These are phyloP conservation scores for Phortica okadai DNA, from an alignment of 2,888 invertebrate genomes.

Conservation along the genomic window DNA sequence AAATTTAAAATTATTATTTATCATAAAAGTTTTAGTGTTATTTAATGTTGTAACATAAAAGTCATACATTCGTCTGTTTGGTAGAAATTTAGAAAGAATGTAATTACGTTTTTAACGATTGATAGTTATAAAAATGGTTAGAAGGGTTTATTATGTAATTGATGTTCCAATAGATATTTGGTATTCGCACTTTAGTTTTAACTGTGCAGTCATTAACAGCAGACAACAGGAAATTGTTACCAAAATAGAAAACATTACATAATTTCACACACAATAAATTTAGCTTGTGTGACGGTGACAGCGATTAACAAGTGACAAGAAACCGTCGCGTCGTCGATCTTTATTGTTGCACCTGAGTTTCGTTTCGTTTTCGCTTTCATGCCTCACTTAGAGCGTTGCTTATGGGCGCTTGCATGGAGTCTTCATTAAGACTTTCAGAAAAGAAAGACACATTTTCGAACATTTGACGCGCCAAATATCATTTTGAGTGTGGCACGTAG, in stretches of 20 bases:
- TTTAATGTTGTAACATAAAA: too few species aligned
- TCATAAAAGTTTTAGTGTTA: too few species aligned
- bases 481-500: background rate
- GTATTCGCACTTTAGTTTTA: too few species aligned
- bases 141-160: too few species aligned
- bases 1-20: too few species aligned
- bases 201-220: constrained; percentile 27
- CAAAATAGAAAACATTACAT: constrained; percentile 49
- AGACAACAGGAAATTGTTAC: constrained; percentile 49
- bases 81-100: too few species aligned
- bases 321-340: background rate
- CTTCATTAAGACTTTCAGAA: background rate
- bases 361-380: too few species aligned
- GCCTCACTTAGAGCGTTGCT: background rate
- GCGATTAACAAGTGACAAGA: background rate
- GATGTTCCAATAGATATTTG: too few species aligned
- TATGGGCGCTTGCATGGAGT: background rate
- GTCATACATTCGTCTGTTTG: too few species aligned
- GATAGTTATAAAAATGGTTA: too few species aligned
- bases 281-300: constrained; percentile 42
- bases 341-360: too few species aligned
- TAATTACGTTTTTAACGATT: too few species aligned
- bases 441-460: background rate
- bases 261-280: constrained; percentile 57
- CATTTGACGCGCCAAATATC: background rate